A percentile compares a stretch with the other conserved stretches of the same genome.
Conservation (phyloP, 2,888 invertebrate species). For the Peribatodes rhomboidaria region DNA sequence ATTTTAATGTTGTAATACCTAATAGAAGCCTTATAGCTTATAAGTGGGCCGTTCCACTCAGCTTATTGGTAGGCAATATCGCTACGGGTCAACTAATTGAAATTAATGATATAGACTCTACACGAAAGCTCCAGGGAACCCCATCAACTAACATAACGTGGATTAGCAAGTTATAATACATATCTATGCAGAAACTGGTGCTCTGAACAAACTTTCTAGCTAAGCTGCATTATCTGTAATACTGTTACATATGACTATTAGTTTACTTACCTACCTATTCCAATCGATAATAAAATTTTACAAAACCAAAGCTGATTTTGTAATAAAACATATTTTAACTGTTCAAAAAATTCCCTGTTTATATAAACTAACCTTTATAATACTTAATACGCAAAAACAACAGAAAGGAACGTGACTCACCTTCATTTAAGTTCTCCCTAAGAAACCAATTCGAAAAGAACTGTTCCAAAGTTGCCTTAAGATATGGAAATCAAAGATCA, state of each 20-base stretch:
- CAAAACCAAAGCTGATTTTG: neutral
- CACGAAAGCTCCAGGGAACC: slow-evolving; percentile 34
- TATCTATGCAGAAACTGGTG: neutral
- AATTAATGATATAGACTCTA: slow-evolving; percentile 70
- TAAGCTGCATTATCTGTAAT: neutral
- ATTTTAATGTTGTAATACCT: slow-evolving; percentile 43
- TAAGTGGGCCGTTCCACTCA: slow-evolving; percentile 77
- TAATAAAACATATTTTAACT: neutral
- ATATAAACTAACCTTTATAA: slow-evolving; percentile 1
- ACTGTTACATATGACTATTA: neutral
- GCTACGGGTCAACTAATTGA: slow-evolving; percentile 75
- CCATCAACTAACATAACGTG: slow-evolving; percentile 34
- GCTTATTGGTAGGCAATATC: slow-evolving; percentile 63
- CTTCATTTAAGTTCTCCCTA: slow-evolving; percentile 22
- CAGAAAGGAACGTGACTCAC: slow-evolving; percentile 1
- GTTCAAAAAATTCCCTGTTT: neutral
- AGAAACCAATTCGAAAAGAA: slow-evolving; percentile 19
- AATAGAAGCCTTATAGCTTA: slow-evolving; percentile 60
- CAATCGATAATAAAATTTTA: too few relatives aligned
- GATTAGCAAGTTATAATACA: slow-evolving; percentile 23
- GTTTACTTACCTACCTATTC: too few relatives aligned
- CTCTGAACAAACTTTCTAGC: neutral
- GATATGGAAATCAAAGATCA: slow-evolving; percentile 34
- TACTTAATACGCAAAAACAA: neutral
- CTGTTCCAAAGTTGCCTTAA: slow-evolving; percentile 22